A percentile compares a stretch with the other conserved stretches of the same genome.
Evolutionary conservation across 2,797 vertebrate genomes (phyloP).

Genomic region (Setipinna tenuifilis): DNA sequence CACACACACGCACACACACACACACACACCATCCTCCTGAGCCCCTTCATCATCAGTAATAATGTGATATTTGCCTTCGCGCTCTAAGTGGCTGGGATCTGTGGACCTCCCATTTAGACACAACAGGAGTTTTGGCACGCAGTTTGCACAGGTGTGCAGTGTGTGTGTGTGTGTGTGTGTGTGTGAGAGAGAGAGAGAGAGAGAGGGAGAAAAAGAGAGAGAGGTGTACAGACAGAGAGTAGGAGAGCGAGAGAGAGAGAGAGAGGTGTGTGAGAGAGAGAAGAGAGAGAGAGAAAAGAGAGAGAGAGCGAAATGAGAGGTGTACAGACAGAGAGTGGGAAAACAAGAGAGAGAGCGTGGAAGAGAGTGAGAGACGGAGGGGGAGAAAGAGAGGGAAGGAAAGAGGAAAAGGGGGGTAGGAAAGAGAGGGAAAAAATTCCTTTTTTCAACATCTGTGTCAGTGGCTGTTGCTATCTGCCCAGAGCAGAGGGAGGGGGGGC

Average conservation of each 20-base stretch:
- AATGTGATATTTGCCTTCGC: conserved; percentile 78
- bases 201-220: background rate
- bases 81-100: conserved; percentile 73
- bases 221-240: conserved; percentile 31
- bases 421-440: conserved; percentile 32
- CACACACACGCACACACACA: background rate
- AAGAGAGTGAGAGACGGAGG: conserved; percentile 31
- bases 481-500: conserved; percentile 54
- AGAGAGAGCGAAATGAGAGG: too few species aligned
- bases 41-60: conserved; percentile 67
- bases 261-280: background rate
- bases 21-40: conserved; percentile 43
- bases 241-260: background rate
- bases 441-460: conserved; percentile 65
- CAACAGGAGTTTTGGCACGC: conserved; percentile 79
- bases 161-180: background rate
- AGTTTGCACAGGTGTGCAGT: conserved; percentile 74
- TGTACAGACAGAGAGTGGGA: conserved; percentile 19
- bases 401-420: background rate
- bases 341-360: background rate
- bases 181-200: conserved; percentile 31
- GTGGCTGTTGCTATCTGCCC: conserved; percentile 59
- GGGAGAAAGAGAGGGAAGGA: background rate
- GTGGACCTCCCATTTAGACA: conserved; percentile 80
- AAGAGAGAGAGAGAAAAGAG: background rate